A percentile compares a stretch with the other conserved stretches of the same genome.
phyloP scores from a whole-genome alignment of 2,888 invertebrate species.

The Polydrusus pterygomalis region DNA sequence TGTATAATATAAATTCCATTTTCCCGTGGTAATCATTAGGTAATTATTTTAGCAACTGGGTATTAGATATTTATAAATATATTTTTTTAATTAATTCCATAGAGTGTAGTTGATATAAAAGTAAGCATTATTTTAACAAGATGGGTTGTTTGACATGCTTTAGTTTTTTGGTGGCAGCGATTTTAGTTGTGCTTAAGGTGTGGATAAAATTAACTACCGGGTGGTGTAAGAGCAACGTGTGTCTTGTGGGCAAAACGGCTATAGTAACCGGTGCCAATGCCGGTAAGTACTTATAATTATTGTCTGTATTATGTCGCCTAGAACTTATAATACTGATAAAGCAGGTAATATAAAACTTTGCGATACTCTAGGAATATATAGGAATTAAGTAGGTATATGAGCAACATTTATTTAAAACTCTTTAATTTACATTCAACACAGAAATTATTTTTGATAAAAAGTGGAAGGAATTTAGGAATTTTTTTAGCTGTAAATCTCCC shows the following conservation, averaged over 20 bases:
- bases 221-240: conserved; percentile 58
- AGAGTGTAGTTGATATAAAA: neutral
- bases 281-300: conserved; percentile 47
- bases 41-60: no score
- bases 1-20: no score
- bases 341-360: no score
- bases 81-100: neutral
- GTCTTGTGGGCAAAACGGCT: conserved; percentile 59
- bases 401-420: no score
- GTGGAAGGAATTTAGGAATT: no score
- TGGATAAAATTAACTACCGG: conserved; percentile 56
- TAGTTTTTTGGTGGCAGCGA: neutral
- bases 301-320: neutral
- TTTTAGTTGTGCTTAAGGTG: conserved; percentile 40
- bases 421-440: no score
- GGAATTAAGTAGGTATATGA: no score
- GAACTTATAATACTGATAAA: neutral
- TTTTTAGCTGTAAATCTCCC: no score
- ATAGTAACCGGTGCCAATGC: conserved; percentile 61
- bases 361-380: no score
- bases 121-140: neutral
- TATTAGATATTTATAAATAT: no score
- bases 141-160: neutral
- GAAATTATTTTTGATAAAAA: no score
- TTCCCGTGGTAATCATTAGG: no score